Evolutionary conservation across 2,888 invertebrate species (phyloP).

Genomic region (Drosophila seclusa): DNA sequence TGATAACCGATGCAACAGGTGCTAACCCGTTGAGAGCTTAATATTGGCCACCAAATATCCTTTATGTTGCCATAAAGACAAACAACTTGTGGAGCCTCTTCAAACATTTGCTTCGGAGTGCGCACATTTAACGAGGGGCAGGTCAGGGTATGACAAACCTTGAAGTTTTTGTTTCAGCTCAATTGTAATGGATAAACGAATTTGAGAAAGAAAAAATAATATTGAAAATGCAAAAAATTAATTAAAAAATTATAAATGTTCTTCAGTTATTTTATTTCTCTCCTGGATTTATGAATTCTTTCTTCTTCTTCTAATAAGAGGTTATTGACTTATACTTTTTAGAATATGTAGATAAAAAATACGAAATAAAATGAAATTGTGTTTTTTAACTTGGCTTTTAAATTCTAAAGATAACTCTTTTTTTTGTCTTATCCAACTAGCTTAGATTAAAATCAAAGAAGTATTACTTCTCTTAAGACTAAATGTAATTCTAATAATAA

Average conservation of each 20-base stretch:
- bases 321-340: not conserved
- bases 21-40: constrained; percentile 1
- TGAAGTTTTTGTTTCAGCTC: not conserved
- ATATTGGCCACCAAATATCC: constrained; percentile 30
- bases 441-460: not conserved
- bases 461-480: not conserved
- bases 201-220: not conserved
- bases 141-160: constrained; percentile 16
- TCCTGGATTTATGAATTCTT: not conserved
- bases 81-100: constrained; percentile 40
- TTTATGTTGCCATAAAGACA: constrained; percentile 41
- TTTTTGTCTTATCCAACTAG: not conserved
- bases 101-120: not conserved
- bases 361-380: not conserved
- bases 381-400: not conserved
- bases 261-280: not conserved
- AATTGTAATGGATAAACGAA: not conserved
- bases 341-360: not conserved
- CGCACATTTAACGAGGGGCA: constrained; percentile 9
- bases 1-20: constrained; percentile 54
- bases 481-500: not conserved
- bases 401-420: not conserved
- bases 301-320: not conserved
- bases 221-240: not conserved
- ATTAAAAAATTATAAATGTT: not conserved